phyloP scores from a whole-genome alignment of 2,888 invertebrate genomes.

The Diachrysia chrysitis region DNA sequence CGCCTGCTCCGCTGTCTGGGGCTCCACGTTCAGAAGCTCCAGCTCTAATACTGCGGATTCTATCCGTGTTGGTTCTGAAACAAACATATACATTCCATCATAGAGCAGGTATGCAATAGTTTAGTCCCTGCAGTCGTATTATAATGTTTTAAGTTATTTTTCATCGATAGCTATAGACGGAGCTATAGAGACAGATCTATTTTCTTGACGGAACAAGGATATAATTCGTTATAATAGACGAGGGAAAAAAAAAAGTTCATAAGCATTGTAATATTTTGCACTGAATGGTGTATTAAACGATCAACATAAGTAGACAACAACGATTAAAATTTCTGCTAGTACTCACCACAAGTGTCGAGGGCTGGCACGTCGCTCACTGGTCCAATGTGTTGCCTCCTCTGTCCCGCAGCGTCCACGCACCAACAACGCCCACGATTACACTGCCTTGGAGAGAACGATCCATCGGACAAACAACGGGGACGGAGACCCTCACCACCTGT shows the following conservation, averaged over 20 bases:
- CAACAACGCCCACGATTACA: conserved; percentile 93
- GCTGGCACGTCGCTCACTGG: conserved; percentile 65
- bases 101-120: too few species aligned
- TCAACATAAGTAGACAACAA: too few species aligned
- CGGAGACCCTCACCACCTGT: conserved; percentile 81
- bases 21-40: conserved; percentile 91
- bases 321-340: too few species aligned
- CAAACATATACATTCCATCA: not conserved
- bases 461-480: conserved; percentile 92
- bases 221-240: too few species aligned
- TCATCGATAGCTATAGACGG: too few species aligned
- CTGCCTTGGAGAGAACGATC: conserved; percentile 93
- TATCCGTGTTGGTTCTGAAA: conserved; percentile 91
- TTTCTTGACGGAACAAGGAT: too few species aligned
- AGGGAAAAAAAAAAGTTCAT: not conserved
- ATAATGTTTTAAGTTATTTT: too few species aligned
- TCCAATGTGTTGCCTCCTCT: conserved; percentile 66
- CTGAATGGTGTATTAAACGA: too few species aligned
- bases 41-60: conserved; percentile 93
- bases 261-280: too few species aligned
- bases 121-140: too few species aligned
- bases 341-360: conserved; percentile 76
- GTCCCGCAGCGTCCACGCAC: conserved; percentile 95
- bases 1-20: conserved; percentile 85
- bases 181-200: too few species aligned